A percentile compares a stretch with the other conserved stretches of the same genome.
Evolutionary conservation across 2,113 vertebrate species (phyloP).

Genomic region (Aptenodytes patagonicus): DNA sequence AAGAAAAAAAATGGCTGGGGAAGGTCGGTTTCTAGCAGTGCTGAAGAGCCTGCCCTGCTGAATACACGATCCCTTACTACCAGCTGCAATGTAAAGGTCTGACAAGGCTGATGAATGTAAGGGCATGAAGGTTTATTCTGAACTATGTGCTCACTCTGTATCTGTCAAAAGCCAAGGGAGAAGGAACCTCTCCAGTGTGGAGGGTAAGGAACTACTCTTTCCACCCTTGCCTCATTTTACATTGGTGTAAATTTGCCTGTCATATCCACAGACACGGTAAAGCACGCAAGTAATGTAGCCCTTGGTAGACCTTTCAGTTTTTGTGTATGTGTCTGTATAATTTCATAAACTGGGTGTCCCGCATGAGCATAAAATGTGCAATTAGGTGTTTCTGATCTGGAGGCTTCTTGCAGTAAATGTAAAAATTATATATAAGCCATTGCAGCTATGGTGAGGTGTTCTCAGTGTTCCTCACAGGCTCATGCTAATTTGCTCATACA

Average conservation of each 20-base stretch:
- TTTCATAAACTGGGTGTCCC: not conserved
- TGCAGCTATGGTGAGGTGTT: not conserved
- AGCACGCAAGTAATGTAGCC: not conserved
- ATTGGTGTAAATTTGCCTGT: not conserved
- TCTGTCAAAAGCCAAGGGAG: not conserved
- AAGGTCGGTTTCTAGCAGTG: not conserved
- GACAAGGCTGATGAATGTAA: not conserved
- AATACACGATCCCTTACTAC: not conserved
- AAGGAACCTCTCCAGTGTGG: not conserved
- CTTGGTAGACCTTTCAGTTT: not conserved
- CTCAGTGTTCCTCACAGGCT: not conserved
- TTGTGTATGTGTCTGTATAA: not conserved
- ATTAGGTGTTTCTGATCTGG: not conserved
- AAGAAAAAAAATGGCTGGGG: not conserved
- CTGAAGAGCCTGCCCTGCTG: not conserved
- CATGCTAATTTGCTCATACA: not conserved
- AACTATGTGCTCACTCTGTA: not conserved
- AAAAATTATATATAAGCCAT: not conserved
- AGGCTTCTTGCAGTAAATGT: not conserved
- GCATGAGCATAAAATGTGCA: not conserved
- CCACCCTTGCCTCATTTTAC: not conserved
- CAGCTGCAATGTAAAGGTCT: not conserved
- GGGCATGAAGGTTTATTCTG: not conserved
- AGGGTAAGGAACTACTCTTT: not conserved
- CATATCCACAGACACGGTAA: accelerated